A percentile compares a stretch with the other conserved stretches of the same genome.
Conservation (phyloP, 2,888 invertebrate species). For the Polydrusus cervinus region DNA sequence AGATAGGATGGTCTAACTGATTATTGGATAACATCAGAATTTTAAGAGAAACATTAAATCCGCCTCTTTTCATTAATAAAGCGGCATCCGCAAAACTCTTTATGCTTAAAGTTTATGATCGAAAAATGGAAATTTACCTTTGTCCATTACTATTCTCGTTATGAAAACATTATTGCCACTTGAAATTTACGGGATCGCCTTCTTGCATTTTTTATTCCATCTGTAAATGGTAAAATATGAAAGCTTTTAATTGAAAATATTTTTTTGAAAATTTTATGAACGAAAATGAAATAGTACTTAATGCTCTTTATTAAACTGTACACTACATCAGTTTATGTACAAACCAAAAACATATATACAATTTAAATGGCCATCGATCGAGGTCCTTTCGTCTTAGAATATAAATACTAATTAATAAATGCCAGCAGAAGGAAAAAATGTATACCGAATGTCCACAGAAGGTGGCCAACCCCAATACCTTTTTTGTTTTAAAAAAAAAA, state of each 20-base stretch:
- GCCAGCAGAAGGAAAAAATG: too few species aligned
- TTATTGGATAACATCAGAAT: neutral
- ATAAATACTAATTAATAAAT: too few species aligned
- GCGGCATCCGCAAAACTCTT: constrained; percentile 32
- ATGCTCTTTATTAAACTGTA: too few species aligned
- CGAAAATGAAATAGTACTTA: too few species aligned
- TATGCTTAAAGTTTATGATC: constrained; percentile 35
- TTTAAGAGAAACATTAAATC: neutral
- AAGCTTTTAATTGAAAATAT: constrained; percentile 2
- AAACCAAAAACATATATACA: too few species aligned
- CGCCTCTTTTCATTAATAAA: constrained; percentile 29
- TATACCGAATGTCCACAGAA: too few species aligned
- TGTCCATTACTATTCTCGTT: constrained; percentile 31
- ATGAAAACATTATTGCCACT: constrained; percentile 24
- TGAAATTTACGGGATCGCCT: constrained; percentile 6
- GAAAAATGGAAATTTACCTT: constrained; percentile 46
- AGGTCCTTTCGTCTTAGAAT: too few species aligned
- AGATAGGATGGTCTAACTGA: neutral
- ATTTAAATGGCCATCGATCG: too few species aligned
- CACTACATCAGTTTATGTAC: too few species aligned
- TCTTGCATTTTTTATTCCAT: neutral
- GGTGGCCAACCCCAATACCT: too few species aligned
- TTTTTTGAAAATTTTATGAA: neutral
- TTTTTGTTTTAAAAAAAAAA: too few species aligned
- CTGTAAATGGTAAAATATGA: constrained; percentile 18